Evolutionary conservation across 2,888 invertebrate genomes (phyloP).

Genomic region (Apodemia duryi): DNA sequence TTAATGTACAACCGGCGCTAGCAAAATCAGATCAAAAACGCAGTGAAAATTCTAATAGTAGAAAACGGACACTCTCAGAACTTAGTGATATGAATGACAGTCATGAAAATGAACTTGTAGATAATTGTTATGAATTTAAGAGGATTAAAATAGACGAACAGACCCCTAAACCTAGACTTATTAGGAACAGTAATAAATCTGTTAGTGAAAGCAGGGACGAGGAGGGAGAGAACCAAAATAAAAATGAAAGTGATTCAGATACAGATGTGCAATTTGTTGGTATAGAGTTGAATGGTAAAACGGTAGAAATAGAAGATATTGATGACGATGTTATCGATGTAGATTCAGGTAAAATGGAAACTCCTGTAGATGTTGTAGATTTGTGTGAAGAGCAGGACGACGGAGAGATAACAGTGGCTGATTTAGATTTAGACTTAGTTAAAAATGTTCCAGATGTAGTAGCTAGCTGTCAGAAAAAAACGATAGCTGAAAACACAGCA

Average conservation of each 20-base stretch:
- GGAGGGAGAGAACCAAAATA: conserved; percentile 36
- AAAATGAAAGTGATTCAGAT: conserved; percentile 55
- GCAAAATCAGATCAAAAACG: conserved; percentile 44
- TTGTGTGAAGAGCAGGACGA: conserved; percentile 60
- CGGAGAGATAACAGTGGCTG: conserved; percentile 44
- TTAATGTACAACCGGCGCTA: conserved; percentile 38
- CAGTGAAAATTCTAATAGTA: conserved; percentile 42
- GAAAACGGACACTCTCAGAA: conserved; percentile 64
- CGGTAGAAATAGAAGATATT: conserved; percentile 44
- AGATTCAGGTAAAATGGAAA: conserved; percentile 45
- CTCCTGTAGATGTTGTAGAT: conserved; percentile 58
- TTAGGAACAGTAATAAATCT: conserved; percentile 48
- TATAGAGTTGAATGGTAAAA: conserved; percentile 45
- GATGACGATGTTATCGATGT: conserved; percentile 56
- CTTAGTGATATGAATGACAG: conserved; percentile 56
- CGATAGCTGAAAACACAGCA: conserved; percentile 28
- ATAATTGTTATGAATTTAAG: conserved; percentile 66
- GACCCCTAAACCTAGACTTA: conserved; percentile 56
- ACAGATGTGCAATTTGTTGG: conserved; percentile 65
- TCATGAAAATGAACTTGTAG: conserved; percentile 59
- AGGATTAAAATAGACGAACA: conserved; percentile 56
- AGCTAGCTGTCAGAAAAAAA: conserved; percentile 58
- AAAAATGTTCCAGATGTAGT: conserved; percentile 69
- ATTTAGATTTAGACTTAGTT: conserved; percentile 49
- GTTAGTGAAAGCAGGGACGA: conserved; percentile 42